Evolutionary conservation across 2,113 vertebrate genomes (phyloP).

Genomic region (Takifugu bimaculatus): DNA sequence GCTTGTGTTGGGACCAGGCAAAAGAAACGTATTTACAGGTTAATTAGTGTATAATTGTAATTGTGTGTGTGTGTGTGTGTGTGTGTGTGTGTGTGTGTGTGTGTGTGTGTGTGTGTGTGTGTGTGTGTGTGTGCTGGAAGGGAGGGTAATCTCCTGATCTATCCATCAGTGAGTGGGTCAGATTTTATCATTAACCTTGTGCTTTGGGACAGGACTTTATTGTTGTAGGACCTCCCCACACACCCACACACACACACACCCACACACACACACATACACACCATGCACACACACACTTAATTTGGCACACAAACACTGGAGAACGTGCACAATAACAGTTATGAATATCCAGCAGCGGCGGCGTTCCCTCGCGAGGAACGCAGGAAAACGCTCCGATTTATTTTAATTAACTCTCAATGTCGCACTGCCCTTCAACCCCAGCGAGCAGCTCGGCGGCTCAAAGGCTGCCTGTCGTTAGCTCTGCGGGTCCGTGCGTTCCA

Average conservation of each 20-base stretch:
- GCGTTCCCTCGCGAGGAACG: slow-evolving; percentile 30
- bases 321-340: slow-evolving; percentile 20
- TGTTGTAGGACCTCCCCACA: slow-evolving; percentile 42
- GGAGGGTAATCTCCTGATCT: slow-evolving; percentile 61
- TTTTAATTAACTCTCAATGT: slow-evolving; percentile 80
- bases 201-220: slow-evolving; percentile 46
- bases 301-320: slow-evolving; percentile 18
- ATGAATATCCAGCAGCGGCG: slow-evolving; percentile 48
- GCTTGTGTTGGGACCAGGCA: slow-evolving; percentile 49
- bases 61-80: not conserved
- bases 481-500: slow-evolving; percentile 1
- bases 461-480: slow-evolving; percentile 10
- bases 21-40: slow-evolving; percentile 50
- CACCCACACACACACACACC: slow-evolving; percentile 29
- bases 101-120: slow-evolving; percentile 16
- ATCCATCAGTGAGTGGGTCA: slow-evolving; percentile 71
- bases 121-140: not conserved
- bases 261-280: slow-evolving; percentile 10
- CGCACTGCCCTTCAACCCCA: slow-evolving; percentile 72
- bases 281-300: slow-evolving; percentile 14
- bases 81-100: not conserved
- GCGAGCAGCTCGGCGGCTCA: slow-evolving; percentile 43
- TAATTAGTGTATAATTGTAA: slow-evolving; percentile 60
- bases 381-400: slow-evolving; percentile 56
- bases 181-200: slow-evolving; percentile 73